These are phyloP conservation scores for Porites divaricata DNA, from an alignment of 92 coral and sea anemone genomes.

Conservation along the genomic window DNA sequence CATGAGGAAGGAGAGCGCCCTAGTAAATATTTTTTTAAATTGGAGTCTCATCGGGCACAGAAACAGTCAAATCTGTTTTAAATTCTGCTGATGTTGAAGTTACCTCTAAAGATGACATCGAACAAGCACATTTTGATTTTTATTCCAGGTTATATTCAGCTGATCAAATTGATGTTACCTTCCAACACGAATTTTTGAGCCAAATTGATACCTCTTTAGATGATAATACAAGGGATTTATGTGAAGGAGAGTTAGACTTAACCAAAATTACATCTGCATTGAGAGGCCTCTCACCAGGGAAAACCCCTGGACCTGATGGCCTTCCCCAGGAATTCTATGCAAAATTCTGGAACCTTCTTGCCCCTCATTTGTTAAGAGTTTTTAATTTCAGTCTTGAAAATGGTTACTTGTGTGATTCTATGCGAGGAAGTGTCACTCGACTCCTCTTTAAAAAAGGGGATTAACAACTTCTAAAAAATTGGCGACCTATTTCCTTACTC, in stretches of 20 bases:
- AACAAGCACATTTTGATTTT: slow-evolving; percentile 7
- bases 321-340: slow-evolving; percentile 11
- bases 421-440: neutral
- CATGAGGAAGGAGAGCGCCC: slow-evolving; percentile 13
- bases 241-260: slow-evolving; percentile 15
- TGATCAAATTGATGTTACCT: neutral
- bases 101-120: neutral
- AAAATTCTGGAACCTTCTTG: neutral
- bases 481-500: slow-evolving; percentile 1
- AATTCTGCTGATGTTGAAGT: neutral
- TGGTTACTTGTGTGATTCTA: neutral
- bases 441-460: neutral
- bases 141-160: slow-evolving; percentile 21
- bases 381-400: neutral
- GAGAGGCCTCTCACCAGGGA: neutral
- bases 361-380: neutral
- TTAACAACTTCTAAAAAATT: neutral
- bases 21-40: neutral
- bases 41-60: neutral
- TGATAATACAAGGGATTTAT: neutral
- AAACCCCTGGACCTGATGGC: slow-evolving; percentile 42
- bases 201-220: neutral
- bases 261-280: slow-evolving; percentile 13
- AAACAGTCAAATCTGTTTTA: slow-evolving; percentile 4
- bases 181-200: neutral